Evolutionary conservation across 1,140 invertebrate species (phyloP).

Genomic region (Brachionus calyciflorus): DNA sequence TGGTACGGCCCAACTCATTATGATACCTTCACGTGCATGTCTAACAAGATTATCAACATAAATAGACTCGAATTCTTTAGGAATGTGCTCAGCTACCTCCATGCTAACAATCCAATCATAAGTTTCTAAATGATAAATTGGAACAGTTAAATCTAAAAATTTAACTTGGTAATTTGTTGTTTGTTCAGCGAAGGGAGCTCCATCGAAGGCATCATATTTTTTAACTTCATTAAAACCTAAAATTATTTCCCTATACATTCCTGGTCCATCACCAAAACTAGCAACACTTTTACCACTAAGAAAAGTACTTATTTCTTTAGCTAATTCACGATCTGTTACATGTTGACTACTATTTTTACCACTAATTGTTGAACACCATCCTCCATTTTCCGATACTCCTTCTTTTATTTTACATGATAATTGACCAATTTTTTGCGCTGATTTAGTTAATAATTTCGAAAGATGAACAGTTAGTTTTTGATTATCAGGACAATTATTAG

Average conservation of each 20-base stretch:
- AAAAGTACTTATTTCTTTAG: too few species aligned
- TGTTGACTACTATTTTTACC: too few species aligned
- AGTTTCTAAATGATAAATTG: conserved; percentile 11
- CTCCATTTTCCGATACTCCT: too few species aligned
- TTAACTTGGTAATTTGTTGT: neutral
- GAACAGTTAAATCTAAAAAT: conserved; percentile 26
- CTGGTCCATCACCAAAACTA: conserved; percentile 41
- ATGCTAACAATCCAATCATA: conserved; percentile 36
- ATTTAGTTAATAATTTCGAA: too few species aligned
- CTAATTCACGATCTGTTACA: too few species aligned
- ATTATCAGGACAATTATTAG: too few species aligned
- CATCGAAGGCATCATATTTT: conserved; percentile 32
- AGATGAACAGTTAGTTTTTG: too few species aligned
- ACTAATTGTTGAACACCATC: too few species aligned
- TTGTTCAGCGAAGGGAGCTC: conserved; percentile 24
- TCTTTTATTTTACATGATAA: too few species aligned
- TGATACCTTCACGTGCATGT: neutral
- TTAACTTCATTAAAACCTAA: neutral
- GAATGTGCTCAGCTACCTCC: conserved; percentile 39
- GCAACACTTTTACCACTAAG: neutral
- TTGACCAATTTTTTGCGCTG: too few species aligned
- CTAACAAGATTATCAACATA: conserved; percentile 19
- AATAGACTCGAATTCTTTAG: neutral
- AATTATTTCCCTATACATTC: neutral
- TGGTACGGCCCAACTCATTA: conserved; percentile 8